These are phyloP conservation scores for Ptychodera flava DNA, from an alignment of 35 echinoderm and acorn worm genomes.

Conservation along the genomic window DNA sequence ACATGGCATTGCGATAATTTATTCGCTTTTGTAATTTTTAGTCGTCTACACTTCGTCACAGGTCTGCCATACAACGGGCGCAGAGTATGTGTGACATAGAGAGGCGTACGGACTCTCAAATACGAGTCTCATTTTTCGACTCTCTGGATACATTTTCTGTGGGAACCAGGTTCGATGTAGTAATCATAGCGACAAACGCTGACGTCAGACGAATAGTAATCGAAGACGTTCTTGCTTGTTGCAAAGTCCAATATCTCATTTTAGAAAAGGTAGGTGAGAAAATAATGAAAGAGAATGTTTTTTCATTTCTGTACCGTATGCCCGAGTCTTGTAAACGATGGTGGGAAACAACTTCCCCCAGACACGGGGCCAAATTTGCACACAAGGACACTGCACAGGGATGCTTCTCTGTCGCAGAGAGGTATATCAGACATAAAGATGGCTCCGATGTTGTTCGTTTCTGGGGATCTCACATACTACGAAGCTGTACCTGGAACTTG, in stretches of 20 bases:
- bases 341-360: no score
- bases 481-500: no score
- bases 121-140: background rate
- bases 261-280: background rate
- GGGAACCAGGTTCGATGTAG: background rate
- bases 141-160: background rate
- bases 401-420: no score
- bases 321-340: no score
- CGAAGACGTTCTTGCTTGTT: background rate
- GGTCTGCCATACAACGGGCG: background rate
- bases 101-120: background rate
- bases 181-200: background rate
- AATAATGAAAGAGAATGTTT: background rate
- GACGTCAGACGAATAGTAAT: background rate
- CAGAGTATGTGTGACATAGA: background rate
- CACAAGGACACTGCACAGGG: no score
- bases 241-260: background rate
- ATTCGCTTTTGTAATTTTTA: no score
- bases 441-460: background rate
- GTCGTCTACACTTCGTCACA: no score
- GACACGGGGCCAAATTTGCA: no score
- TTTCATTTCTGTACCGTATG: no score
- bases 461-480: no score
- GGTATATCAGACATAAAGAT: background rate
- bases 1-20: no score